Evolutionary conservation across 1,140 invertebrate species (phyloP), one percentile per base, ranked within the genome.

Genomic region (Alviniconcha marisindica): DNA sequence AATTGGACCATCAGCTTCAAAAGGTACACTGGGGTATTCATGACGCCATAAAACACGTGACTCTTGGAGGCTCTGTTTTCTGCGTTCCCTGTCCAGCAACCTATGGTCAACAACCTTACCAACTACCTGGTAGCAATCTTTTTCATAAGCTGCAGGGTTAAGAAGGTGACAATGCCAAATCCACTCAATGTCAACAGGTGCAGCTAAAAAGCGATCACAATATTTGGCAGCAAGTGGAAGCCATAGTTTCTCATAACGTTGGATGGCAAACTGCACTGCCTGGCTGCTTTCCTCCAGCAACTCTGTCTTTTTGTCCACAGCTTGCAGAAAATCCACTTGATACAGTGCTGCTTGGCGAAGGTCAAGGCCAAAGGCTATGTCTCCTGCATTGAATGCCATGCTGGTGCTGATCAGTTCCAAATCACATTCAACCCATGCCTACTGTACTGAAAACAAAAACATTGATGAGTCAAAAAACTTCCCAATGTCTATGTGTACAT

Each of bases 171-270:
- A 92, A 80, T 94, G 94, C 94, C 94, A 94, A n/a, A 94, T 87
- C 94, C 94, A 94, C 83, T 94, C 92, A 63, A 94, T 92, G 85
- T 94, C 94, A 48, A 94, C 78, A 24, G 94, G 94, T 2, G 94
- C 93, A 69, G 91, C 89, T 12, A 93, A 51, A 18, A 83, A 60
- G 44, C 89, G 81, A 12, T 85, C 81, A 36, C 76, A 69, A 60
- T 91, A 85, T 85, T 92, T 89, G 2, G 93, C 92, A 77, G 92
- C 89, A 24, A 94, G 82, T 18, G 94, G 94, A 7, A 94, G 83
- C 94, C 94, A 94, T 54, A 90, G 91, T 81, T 84, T 88, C 87
- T 94, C 94, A 89, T 94, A 94, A 82, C 94, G 85, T 40, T 92
- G 88, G 54, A 94, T 89, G 15, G 93, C 93, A 71, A 73, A 85